Evolutionary conservation across 2,888 invertebrate genomes (phyloP).

Genomic region (Polydesmus complanatus): DNA sequence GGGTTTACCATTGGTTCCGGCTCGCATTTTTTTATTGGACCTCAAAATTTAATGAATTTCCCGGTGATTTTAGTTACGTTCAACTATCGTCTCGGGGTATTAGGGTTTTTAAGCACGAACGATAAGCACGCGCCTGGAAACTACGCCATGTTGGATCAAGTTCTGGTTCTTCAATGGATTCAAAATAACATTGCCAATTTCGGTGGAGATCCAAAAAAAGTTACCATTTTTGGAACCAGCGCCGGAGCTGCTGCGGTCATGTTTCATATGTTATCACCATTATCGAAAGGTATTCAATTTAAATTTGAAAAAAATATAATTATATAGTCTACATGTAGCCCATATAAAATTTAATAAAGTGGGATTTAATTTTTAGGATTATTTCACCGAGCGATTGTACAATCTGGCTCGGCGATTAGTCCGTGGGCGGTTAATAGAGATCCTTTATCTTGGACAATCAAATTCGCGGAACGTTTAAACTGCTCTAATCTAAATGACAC

Average conservation of each 20-base stretch:
- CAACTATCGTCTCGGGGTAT: neutral
- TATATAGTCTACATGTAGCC: neutral
- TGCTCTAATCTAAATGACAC: neutral
- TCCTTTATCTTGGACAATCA: neutral
- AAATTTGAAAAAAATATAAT: neutral
- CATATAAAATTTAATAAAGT: too few relatives aligned
- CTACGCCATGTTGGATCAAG: slow-evolving; percentile 1
- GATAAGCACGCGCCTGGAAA: neutral
- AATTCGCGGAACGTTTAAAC: neutral
- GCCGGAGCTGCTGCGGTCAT: neutral
- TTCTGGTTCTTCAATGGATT: neutral
- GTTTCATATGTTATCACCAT: slow-evolving; percentile 1
- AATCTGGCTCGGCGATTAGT: neutral
- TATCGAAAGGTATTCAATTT: slow-evolving; percentile 1
- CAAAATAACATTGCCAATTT: neutral
- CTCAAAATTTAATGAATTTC: neutral
- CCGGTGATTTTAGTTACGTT: neutral
- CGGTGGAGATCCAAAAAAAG: neutral
- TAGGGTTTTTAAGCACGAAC: slow-evolving; percentile 1
- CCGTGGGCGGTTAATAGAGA: neutral
- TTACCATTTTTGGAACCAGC: slow-evolving; percentile 2
- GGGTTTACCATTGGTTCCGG: neutral
- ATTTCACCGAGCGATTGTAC: slow-evolving; percentile 1
- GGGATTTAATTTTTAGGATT: slow-evolving; percentile 1
- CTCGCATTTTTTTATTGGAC: neutral